These are phyloP conservation scores for Heliconius hortense DNA, from an alignment of 2,888 invertebrate species.

Conservation along the genomic window DNA sequence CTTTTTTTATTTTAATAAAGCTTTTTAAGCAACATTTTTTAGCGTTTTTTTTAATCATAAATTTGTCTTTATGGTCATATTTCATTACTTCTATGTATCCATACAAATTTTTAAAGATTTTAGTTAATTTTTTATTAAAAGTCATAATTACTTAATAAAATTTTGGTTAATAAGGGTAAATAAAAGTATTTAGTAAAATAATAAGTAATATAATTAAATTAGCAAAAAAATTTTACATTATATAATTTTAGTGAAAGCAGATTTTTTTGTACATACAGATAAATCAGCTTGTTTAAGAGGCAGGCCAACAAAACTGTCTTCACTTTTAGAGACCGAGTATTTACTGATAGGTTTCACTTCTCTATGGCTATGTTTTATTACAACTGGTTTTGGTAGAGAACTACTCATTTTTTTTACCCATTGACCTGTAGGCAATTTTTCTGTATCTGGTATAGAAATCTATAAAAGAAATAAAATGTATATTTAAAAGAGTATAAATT, in stretches of 20 bases:
- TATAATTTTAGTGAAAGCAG: slow-evolving; percentile 51
- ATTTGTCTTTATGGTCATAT: not conserved
- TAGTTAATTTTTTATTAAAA: not conserved
- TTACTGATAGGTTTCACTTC: slow-evolving; percentile 52
- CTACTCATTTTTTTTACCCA: slow-evolving; percentile 58
- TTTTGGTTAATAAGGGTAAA: not conserved
- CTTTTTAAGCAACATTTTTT: not conserved
- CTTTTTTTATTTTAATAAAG: slow-evolving; percentile 19
- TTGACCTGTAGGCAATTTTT: slow-evolving; percentile 57
- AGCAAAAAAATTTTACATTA: not conserved
- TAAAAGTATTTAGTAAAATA: not conserved
- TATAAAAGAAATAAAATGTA: not conserved
- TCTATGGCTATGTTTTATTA: slow-evolving; percentile 63
- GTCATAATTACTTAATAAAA: not conserved
- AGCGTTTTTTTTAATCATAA: not conserved
- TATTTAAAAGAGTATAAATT: not conserved
- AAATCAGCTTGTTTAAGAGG: slow-evolving; percentile 66
- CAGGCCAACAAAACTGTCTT: slow-evolving; percentile 64
- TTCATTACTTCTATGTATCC: not conserved
- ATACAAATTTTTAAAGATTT: not conserved
- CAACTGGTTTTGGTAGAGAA: slow-evolving; percentile 56
- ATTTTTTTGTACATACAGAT: slow-evolving; percentile 64
- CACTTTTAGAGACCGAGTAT: slow-evolving; percentile 48
- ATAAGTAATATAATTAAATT: not conserved
- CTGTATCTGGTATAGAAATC: slow-evolving; percentile 50